These are phyloP conservation scores for Spinus olivaceus DNA, from an alignment of 2,797 vertebrate genomes.

Conservation along the genomic window DNA sequence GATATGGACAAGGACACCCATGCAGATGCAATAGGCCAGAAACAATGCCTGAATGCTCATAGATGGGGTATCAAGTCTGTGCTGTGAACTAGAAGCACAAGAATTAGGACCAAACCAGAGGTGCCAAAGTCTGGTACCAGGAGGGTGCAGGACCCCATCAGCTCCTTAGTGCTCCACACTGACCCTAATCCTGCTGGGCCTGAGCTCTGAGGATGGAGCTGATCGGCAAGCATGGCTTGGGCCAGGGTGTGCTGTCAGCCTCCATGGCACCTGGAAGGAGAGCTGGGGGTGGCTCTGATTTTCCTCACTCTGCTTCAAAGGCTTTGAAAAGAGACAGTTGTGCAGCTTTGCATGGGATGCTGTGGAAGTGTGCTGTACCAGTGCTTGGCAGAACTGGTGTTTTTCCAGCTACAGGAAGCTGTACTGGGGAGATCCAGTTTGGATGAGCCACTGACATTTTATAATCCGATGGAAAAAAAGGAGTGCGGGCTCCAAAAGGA, in stretches of 20 bases:
- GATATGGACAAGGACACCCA: background rate
- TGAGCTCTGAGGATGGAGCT: background rate
- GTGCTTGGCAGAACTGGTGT: background rate
- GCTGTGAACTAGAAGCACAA: background rate
- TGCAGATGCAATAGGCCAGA: background rate
- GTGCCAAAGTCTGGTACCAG: background rate
- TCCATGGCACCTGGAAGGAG: background rate
- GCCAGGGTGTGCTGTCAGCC: background rate
- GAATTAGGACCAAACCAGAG: background rate
- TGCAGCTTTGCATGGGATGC: background rate
- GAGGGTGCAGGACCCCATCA: background rate
- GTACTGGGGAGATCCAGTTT: background rate
- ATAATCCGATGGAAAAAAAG: background rate
- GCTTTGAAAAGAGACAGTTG: background rate
- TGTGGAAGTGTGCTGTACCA: fast-evolving
- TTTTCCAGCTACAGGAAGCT: background rate
- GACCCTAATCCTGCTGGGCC: background rate
- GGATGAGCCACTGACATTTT: background rate
- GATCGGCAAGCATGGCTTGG: fast-evolving
- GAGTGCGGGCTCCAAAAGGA: background rate
- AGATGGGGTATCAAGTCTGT: fast-evolving
- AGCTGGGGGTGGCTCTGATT: background rate
- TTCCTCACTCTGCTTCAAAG: background rate
- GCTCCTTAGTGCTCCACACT: fast-evolving
- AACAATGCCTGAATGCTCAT: background rate